Conservation (phyloP, 2,888 invertebrate species). For the Eurytoma californica region DNA sequence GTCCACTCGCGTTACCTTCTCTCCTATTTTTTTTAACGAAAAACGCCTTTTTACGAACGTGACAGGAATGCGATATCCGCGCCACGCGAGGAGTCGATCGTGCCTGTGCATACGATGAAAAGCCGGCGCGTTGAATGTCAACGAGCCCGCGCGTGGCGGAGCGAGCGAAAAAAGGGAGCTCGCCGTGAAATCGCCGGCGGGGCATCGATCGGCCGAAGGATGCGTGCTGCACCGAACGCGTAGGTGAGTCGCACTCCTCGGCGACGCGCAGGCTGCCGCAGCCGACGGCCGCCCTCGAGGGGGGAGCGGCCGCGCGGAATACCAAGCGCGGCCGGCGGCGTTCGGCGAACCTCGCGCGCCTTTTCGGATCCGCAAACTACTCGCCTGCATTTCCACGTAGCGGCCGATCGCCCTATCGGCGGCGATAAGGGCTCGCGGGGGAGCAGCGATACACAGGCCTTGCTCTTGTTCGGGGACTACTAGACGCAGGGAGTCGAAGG, state of each 20-base stretch:
- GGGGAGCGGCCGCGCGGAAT: conserved; percentile 18
- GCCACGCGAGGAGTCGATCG: too few relatives aligned
- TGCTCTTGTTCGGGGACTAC: too few relatives aligned
- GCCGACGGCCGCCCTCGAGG: conserved; percentile 3
- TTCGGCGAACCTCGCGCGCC: background rate
- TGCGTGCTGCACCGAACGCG: conserved; percentile 11
- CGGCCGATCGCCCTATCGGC: too few relatives aligned
- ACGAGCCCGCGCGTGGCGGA: too few relatives aligned
- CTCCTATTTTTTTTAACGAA: background rate
- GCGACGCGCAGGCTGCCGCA: conserved; percentile 46
- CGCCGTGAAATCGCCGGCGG: too few relatives aligned
- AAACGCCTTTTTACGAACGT: background rate
- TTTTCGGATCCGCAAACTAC: conserved; percentile 18
- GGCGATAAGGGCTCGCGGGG: too few relatives aligned
- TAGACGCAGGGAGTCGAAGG: too few relatives aligned
- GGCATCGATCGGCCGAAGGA: background rate
- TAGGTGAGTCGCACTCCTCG: conserved; percentile 1
- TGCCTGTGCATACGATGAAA: too few relatives aligned
- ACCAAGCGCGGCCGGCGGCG: conserved; percentile 21
- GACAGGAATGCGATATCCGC: background rate
- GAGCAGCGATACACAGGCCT: too few relatives aligned
- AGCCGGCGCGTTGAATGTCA: too few relatives aligned
- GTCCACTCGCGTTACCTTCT: background rate
- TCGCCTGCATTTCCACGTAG: background rate
- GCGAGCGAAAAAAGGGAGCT: too few relatives aligned